Evolutionary conservation across 2,888 invertebrate genomes (phyloP).

Genomic region (Cataglyphis cursor): DNA sequence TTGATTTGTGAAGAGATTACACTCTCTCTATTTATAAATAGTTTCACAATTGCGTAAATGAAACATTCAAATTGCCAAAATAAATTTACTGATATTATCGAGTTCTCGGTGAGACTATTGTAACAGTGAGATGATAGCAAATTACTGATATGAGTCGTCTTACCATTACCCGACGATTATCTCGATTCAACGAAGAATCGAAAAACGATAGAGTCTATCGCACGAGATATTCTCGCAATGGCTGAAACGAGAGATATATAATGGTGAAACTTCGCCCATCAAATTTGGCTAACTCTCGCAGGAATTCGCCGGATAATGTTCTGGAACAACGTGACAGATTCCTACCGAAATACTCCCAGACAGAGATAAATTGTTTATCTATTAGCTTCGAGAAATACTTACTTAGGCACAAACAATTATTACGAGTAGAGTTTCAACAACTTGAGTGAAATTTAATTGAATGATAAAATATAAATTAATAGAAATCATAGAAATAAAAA

Average conservation of each 20-base stretch:
- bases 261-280: slow-evolving; percentile 52
- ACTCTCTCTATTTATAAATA: background rate
- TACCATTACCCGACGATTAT: slow-evolving; percentile 24
- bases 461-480: slow-evolving; percentile 2
- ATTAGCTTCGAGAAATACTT: slow-evolving; percentile 27
- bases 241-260: slow-evolving; percentile 52
- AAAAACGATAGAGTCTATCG: slow-evolving; percentile 46
- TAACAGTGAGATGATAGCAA: slow-evolving; percentile 27
- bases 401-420: slow-evolving; percentile 2
- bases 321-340: slow-evolving; percentile 54
- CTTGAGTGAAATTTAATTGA: background rate
- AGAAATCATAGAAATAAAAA: background rate
- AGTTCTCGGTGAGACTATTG: background rate
- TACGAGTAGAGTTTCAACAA: background rate
- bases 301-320: slow-evolving; percentile 58
- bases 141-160: slow-evolving; percentile 8
- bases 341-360: slow-evolving; percentile 15
- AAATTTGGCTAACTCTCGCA: slow-evolving; percentile 53
- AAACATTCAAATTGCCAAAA: background rate
- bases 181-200: slow-evolving; percentile 35
- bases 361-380: slow-evolving; percentile 52
- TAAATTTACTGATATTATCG: background rate
- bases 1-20: background rate
- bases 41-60: background rate
- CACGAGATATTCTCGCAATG: slow-evolving; percentile 45